Conservation (phyloP, 2,888 invertebrate genomes). For the Catocala fraxini region DNA sequence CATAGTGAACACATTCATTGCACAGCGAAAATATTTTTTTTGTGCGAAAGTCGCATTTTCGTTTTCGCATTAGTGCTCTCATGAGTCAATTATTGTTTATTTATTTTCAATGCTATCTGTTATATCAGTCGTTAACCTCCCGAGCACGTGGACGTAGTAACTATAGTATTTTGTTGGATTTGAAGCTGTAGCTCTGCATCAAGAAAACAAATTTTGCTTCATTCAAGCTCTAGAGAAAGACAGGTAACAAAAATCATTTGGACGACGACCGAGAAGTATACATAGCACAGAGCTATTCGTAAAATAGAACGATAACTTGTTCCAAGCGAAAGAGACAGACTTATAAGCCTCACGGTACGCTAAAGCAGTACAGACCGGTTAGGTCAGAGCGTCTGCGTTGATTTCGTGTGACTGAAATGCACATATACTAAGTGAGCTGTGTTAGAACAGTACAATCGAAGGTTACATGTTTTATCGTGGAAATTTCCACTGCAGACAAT, state of each 20-base stretch:
- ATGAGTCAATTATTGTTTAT: slow-evolving; percentile 71
- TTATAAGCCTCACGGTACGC: slow-evolving; percentile 59
- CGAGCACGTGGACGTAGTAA: slow-evolving; percentile 82
- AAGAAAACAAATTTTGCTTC: slow-evolving; percentile 83
- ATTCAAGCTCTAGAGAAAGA: slow-evolving; percentile 87
- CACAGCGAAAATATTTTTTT: not conserved
- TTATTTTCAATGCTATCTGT: slow-evolving; percentile 81
- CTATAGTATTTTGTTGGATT: slow-evolving; percentile 84
- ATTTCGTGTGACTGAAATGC: slow-evolving; percentile 72
- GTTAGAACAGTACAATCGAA: slow-evolving; percentile 71
- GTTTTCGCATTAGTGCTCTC: slow-evolving; percentile 29
- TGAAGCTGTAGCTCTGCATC: slow-evolving; percentile 86
- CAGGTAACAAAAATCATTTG: slow-evolving; percentile 86
- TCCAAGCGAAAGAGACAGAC: slow-evolving; percentile 70
- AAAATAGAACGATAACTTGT: slow-evolving; percentile 84
- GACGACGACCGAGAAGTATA: slow-evolving; percentile 87
- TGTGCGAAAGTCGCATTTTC: slow-evolving; percentile 22
- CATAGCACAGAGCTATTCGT: slow-evolving; percentile 87
- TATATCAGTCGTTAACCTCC: slow-evolving; percentile 84
- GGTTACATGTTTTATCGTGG: slow-evolving; percentile 85
- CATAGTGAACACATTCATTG: not conserved
- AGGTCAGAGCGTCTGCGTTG: slow-evolving; percentile 84
- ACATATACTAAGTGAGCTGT: slow-evolving; percentile 54
- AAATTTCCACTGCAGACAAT: slow-evolving; percentile 87
- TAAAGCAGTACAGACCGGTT: slow-evolving; percentile 71